A percentile compares a stretch with the other conserved stretches of the same genome.
These are phyloP conservation scores for Chrysogorgia sp. DNA, from an alignment of 92 coral and sea anemone species.

Conservation along the genomic window DNA sequence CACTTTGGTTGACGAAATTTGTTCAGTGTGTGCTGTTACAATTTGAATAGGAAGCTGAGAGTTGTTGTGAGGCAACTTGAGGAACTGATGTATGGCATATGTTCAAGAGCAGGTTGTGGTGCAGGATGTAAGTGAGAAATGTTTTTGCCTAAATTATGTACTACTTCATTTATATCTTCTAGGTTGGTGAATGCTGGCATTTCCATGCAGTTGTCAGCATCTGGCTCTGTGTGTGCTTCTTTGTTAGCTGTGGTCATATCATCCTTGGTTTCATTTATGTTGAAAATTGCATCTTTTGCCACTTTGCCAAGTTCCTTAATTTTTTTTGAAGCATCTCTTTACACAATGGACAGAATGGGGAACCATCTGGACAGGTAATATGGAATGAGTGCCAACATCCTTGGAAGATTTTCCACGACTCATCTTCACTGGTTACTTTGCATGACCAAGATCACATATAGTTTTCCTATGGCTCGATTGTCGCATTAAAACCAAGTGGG, in stretches of 20 bases:
- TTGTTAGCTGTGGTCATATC: neutral
- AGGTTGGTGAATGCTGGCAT: neutral
- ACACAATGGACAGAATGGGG: slow-evolving; percentile 53
- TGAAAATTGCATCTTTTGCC: slow-evolving; percentile 49
- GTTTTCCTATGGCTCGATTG: neutral
- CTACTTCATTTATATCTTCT: neutral
- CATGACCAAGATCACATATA: neutral
- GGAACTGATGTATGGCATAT: neutral
- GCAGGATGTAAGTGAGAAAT: neutral
- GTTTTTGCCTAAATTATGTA: neutral
- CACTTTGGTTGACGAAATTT: neutral
- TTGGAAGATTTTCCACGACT: slow-evolving; percentile 18
- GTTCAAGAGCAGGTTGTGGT: slow-evolving; percentile 14
- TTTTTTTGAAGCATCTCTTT: slow-evolving; percentile 42
- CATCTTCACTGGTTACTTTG: neutral
- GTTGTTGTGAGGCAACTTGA: neutral
- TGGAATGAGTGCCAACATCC: slow-evolving; percentile 67
- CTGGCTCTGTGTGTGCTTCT: neutral
- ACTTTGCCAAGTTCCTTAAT: slow-evolving; percentile 47
- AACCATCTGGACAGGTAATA: slow-evolving; percentile 34
- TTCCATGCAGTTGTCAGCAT: neutral
- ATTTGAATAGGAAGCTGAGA: neutral
- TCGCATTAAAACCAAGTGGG: slow-evolving; percentile 48
- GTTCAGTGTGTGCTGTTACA: neutral
- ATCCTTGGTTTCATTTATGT: slow-evolving; percentile 10